phyloP scores from a whole-genome alignment of 2,888 invertebrate species.

The Encarsia formosa region DNA sequence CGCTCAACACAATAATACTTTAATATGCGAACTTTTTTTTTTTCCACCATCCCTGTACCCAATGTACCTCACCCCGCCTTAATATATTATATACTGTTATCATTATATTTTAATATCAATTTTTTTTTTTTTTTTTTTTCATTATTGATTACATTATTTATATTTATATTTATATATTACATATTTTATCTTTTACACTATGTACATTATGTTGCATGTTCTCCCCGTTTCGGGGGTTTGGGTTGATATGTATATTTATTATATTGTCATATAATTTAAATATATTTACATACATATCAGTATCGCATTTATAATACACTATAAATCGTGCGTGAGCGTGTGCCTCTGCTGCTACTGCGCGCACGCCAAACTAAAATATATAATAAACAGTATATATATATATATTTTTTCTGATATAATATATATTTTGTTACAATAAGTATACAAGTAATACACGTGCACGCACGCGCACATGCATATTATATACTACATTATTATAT shows the following conservation, averaged over 20 bases:
- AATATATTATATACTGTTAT: conserved; percentile 30
- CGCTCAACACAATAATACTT: conserved; percentile 36
- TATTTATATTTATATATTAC: conserved; percentile 39
- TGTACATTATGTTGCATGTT: conserved; percentile 50
- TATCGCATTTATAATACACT: conserved; percentile 27
- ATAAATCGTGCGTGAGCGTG: conserved; percentile 24
- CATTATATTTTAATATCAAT: conserved; percentile 35
- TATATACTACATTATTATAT: conserved; percentile 42
- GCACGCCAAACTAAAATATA: not conserved
- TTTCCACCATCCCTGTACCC: not conserved
- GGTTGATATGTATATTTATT: conserved; percentile 40
- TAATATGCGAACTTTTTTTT: not conserved
- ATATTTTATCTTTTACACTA: conserved; percentile 34
- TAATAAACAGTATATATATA: not conserved
- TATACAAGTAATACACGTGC: conserved; percentile 22
- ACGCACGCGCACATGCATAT: conserved; percentile 35
- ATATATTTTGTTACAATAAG: no score
- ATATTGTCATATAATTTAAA: conserved; percentile 28
- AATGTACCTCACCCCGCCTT: not conserved
- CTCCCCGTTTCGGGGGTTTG: conserved; percentile 45
- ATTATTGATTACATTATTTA: conserved; percentile 22
- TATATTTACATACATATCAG: conserved; percentile 30
- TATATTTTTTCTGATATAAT: not conserved
- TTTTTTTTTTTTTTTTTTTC: conserved; percentile 24
- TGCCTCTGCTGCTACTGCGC: conserved; percentile 12